Evolutionary conservation across 53 echinoderm and acorn worm species (phyloP), one percentile per base, ranked within the genome.

Genomic region (Patiria pectinifera): DNA sequence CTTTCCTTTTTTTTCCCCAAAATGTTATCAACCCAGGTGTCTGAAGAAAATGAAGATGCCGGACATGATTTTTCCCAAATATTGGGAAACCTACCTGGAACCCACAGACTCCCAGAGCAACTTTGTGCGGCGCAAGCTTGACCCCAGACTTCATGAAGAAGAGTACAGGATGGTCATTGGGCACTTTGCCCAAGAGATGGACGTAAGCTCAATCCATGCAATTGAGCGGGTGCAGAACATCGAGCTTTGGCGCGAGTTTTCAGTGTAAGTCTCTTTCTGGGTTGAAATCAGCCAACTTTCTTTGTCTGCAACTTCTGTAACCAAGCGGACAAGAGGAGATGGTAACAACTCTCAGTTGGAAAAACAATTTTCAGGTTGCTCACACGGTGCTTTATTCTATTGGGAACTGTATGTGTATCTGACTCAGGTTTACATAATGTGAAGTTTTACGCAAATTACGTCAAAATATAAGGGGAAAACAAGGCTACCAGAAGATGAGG

Each of bases 151-250:
- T 14, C 78, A 88, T 16, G 15, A 45, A 45, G 77, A 44, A 0
- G 88, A 88, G 43, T 78, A 78, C 18, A 3, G 43, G 59, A 14
- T 16, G 61, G 88, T 88, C 44, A 15, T 61, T 7, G 18, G 46
- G 60, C 78, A 12, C 45, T 88, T 88, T 62, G 78, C 25, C 61
- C 60, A 76, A 19, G 78, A 61, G 77, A 88, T 88, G 88, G 78
- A 88, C 62, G 43, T 58, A 13, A 45, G 11, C 26, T 53, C 14
- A 3, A 94, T 94, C 16, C 2, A 83, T 4, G 80, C 49, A 46
- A 92, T 94, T 49, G 82, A 94, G 71, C 69, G 94, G 15, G 83
- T 94, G 26, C 94, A 92, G 82, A 94, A 92, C 82, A 59, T 2
- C 9, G 91, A 91, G 76, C 44, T 87, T 8, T 94, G 92, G 94